Evolutionary conservation across 2,113 vertebrate species (phyloP).

Genomic region (Nymphicus hollandicus): DNA sequence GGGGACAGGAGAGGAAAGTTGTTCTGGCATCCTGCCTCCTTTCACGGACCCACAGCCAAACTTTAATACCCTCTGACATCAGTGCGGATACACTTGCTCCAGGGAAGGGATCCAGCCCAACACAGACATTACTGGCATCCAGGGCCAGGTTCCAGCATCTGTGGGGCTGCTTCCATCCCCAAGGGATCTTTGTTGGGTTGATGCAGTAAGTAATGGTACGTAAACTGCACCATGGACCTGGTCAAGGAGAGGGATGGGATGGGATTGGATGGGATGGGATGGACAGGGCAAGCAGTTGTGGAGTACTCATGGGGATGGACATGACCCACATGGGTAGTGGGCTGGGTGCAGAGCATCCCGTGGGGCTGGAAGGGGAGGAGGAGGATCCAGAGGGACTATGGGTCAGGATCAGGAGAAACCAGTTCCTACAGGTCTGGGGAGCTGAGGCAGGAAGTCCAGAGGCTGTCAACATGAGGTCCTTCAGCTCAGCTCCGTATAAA

Average conservation of each 20-base stretch:
- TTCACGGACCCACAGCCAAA: not conserved
- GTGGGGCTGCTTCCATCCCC: not conserved
- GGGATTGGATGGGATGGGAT: not conserved
- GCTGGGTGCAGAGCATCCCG: not conserved
- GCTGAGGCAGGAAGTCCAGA: not conserved
- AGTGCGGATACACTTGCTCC: not conserved
- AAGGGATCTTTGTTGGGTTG: not conserved
- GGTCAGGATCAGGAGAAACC: not conserved
- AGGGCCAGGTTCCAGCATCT: fast-evolving
- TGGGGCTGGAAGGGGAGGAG: not conserved
- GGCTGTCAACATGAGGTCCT: not conserved
- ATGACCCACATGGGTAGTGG: not conserved
- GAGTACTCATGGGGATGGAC: not conserved
- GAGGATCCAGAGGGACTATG: not conserved
- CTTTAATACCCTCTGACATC: not conserved
- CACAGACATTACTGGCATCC: not conserved
- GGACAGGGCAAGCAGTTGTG: not conserved
- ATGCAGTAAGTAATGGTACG: not conserved
- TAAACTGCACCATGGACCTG: not conserved
- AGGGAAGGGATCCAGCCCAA: not conserved
- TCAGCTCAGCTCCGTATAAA: not conserved
- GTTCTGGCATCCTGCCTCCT: not conserved
- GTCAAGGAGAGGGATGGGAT: not conserved
- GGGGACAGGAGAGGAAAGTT: not conserved
- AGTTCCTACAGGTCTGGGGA: not conserved